Conservation (phyloP, 2,888 invertebrate species). For the Amiota minor region DNA sequence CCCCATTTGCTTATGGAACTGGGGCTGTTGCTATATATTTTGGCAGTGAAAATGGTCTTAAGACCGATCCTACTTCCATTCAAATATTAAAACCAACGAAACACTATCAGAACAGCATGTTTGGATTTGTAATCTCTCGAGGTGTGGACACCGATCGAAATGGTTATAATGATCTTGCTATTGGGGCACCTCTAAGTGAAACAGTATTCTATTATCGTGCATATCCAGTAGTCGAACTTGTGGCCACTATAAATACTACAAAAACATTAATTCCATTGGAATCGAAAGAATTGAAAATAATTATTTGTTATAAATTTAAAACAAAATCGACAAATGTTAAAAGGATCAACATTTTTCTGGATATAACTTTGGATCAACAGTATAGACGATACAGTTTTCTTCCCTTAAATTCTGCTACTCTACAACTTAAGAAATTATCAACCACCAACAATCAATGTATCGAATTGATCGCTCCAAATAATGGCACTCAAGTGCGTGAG, state of each 20-base stretch:
- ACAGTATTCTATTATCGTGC: constrained; percentile 72
- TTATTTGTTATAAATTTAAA: constrained; percentile 45
- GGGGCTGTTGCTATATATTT: constrained; percentile 79
- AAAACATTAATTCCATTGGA: constrained; percentile 50
- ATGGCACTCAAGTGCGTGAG: background rate
- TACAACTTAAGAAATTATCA: too few species aligned
- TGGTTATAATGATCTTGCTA: constrained; percentile 72
- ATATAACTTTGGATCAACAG: constrained; percentile 7
- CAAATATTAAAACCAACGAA: background rate
- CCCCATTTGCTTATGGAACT: constrained; percentile 77
- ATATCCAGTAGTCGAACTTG: constrained; percentile 72
- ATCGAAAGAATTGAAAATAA: constrained; percentile 44
- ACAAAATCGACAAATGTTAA: constrained; percentile 74
- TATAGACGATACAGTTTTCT: background rate
- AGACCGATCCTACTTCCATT: constrained; percentile 37
- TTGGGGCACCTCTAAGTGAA: constrained; percentile 74
- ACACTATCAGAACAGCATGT: constrained; percentile 58
- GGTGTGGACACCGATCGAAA: constrained; percentile 74
- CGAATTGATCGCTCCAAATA: background rate
- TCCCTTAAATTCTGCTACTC: too few species aligned
- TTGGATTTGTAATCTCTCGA: constrained; percentile 70
- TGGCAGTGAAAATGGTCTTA: constrained; percentile 71
- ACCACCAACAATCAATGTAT: background rate
- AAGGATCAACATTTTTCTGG: background rate
- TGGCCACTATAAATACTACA: constrained; percentile 56